phyloP scores from a whole-genome alignment of 2,113 vertebrate genomes.

The Vidua chalybeata region DNA sequence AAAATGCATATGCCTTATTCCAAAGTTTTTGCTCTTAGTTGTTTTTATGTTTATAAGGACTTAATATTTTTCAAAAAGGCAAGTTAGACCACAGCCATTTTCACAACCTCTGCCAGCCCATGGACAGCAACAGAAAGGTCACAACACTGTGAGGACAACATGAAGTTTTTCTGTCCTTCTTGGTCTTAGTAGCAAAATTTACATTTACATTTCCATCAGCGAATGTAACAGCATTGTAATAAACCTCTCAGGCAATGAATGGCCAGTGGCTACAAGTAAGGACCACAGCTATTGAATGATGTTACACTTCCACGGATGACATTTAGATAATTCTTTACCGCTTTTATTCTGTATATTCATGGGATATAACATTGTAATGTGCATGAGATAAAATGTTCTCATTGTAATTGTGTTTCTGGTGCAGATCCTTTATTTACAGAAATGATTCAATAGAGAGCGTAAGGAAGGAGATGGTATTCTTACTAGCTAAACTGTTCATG shows the following conservation, averaged over 20 bases:
- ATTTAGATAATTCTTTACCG: not conserved
- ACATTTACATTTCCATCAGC: not conserved
- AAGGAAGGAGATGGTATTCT: not conserved
- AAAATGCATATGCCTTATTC: not conserved
- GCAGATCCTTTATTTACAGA: not conserved
- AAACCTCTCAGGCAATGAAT: not conserved
- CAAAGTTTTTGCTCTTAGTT: not conserved
- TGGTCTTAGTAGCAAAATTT: not conserved
- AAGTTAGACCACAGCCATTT: not conserved
- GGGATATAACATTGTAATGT: not conserved
- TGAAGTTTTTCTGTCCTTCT: not conserved
- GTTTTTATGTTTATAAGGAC: not conserved
- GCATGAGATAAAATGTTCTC: not conserved
- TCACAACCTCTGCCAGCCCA: not conserved
- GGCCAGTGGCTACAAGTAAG: not conserved
- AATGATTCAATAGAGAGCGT: accelerated
- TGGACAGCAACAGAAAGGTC: not conserved
- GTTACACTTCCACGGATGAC: not conserved
- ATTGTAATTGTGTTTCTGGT: not conserved
- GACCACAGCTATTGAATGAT: not conserved
- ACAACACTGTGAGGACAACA: not conserved
- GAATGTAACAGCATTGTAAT: not conserved
- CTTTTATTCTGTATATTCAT: not conserved
- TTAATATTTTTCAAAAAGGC: not conserved
- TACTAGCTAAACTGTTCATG: not conserved